Percentiles rank a stretch among this genome's conserved stretches.
Conservation (phyloP, 2,113 vertebrate species). For the Trichomycterus rosablanca region DNA sequence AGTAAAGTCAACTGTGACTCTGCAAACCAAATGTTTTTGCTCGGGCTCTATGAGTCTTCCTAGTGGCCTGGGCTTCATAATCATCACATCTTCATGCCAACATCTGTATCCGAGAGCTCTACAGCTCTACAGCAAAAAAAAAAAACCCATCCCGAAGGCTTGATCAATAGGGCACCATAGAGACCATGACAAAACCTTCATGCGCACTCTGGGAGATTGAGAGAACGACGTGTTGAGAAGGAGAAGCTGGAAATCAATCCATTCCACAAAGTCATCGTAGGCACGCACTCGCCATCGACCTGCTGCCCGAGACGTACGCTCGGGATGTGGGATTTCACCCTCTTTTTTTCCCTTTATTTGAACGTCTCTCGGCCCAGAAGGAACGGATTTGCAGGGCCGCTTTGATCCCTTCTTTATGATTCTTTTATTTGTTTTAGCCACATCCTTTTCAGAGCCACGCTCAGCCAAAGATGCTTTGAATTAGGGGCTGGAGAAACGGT, state of each 20-base stretch:
- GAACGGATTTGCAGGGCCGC: constrained; percentile 76
- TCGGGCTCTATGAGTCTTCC: constrained; percentile 47
- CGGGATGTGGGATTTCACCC: constrained; percentile 54
- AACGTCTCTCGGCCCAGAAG: constrained; percentile 76
- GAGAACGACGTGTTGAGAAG: constrained; percentile 22
- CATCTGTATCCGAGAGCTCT: constrained; percentile 44
- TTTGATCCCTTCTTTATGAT: constrained; percentile 83
- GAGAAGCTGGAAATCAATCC: constrained; percentile 25
- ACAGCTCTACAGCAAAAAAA: constrained; percentile 11
- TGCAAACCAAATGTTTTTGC: constrained; percentile 48
- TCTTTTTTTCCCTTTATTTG: constrained; percentile 50
- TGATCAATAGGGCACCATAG: constrained; percentile 45
- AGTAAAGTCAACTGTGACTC: constrained; percentile 27
- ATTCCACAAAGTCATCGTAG: constrained; percentile 62
- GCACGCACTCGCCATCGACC: constrained; percentile 51
- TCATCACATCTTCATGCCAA: constrained; percentile 42
- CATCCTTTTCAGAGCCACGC: constrained; percentile 76
- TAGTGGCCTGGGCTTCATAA: constrained; percentile 53
- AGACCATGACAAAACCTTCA: constrained; percentile 40
- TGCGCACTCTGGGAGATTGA: constrained; percentile 30
- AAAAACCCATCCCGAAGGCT: constrained; percentile 30
- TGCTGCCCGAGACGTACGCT: constrained; percentile 53
- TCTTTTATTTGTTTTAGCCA: constrained; percentile 83
- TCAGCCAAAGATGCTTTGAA: constrained; percentile 83
- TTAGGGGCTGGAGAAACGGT: constrained; percentile 61